Evolutionary conservation across 2,888 invertebrate genomes (phyloP).

Genomic region (Emmelina monodactyla): DNA sequence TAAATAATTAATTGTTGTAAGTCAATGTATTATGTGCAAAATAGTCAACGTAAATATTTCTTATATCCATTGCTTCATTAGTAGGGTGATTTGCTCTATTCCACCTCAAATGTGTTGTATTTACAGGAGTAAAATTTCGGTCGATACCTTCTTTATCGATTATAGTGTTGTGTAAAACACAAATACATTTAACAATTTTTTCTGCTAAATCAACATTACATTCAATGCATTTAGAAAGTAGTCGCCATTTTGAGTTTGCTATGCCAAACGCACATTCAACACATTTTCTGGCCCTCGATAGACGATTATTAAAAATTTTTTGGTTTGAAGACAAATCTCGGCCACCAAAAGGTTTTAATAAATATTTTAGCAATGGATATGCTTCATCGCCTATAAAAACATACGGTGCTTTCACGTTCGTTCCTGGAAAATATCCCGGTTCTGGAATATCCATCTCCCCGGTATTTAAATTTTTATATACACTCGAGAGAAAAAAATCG

Average conservation of each 20-base stretch:
- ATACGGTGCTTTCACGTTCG: constrained; percentile 10
- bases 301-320: background rate
- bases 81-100: too few relatives aligned
- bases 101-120: background rate
- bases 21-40: too few relatives aligned
- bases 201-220: background rate
- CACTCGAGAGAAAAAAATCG: too few relatives aligned
- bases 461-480: constrained; percentile 6
- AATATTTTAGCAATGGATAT: constrained; percentile 8
- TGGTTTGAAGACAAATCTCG: constrained; percentile 8
- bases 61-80: too few relatives aligned
- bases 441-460: constrained; percentile 9
- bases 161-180: constrained; percentile 9
- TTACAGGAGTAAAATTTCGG: constrained; percentile 6
- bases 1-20: too few relatives aligned
- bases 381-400: constrained; percentile 12
- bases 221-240: constrained; percentile 2
- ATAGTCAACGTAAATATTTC: too few relatives aligned
- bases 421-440: constrained; percentile 10
- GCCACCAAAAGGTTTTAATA: constrained; percentile 11
- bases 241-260: background rate
- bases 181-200: too few relatives aligned
- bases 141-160: constrained; percentile 10
- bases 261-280: constrained; percentile 1
- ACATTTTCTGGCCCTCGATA: background rate